Percentiles rank a stretch among this genome's conserved stretches.
Evolutionary conservation across 2,888 invertebrate species (phyloP).

Genomic region (Chorisops tibialis): DNA sequence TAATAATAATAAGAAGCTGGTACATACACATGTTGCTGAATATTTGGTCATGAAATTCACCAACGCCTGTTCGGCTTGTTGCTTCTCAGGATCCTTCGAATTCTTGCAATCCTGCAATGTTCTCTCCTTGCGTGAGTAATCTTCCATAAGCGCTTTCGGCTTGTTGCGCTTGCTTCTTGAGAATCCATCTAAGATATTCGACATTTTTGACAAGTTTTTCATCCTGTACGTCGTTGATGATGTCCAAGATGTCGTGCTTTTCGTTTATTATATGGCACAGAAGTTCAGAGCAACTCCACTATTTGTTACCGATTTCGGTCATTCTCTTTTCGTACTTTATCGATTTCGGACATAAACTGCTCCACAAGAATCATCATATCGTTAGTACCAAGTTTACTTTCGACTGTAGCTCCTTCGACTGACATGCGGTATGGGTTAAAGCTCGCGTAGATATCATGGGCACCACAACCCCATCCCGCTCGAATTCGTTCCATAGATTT

Average conservation of each 20-base stretch:
- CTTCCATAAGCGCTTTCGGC: background rate
- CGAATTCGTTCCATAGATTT: background rate
- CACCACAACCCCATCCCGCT: background rate
- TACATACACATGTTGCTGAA: too few relatives aligned
- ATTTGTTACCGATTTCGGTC: background rate
- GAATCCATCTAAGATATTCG: conserved; percentile 6
- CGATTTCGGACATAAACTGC: background rate
- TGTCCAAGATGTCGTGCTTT: background rate
- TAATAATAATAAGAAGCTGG: too few relatives aligned
- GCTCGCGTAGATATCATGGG: background rate
- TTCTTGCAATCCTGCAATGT: background rate
- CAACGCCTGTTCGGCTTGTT: background rate
- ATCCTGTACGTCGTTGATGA: background rate
- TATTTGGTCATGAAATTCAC: background rate
- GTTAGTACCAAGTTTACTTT: background rate
- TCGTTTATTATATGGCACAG: conserved; percentile 1
- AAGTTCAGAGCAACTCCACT: background rate
- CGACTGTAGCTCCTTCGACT: too few relatives aligned
- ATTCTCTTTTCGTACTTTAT: background rate
- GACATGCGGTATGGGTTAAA: background rate
- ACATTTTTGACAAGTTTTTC: background rate
- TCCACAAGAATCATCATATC: background rate
- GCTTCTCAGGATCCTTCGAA: background rate
- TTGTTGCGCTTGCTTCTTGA: background rate
- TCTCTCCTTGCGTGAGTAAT: background rate